Percentiles rank a stretch among this genome's conserved stretches.
Evolutionary conservation across 1,140 invertebrate genomes (phyloP).

Genomic region (Dinoponera quadriceps): DNA sequence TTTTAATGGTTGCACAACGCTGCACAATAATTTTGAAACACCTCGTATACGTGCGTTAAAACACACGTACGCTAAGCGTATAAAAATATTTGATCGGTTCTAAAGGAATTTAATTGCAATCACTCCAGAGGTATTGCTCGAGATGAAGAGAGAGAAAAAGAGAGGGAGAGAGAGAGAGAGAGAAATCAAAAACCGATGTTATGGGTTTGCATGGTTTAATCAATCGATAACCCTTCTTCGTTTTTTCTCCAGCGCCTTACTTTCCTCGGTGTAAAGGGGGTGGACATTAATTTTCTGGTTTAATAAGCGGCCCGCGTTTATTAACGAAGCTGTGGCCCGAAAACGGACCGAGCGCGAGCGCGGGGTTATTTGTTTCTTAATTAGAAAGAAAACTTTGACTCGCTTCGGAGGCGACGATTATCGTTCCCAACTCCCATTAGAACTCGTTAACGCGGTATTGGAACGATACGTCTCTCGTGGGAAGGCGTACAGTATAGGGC

Average conservation of each 20-base stretch:
- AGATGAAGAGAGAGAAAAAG: too few relatives aligned
- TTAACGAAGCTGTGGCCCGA: slow-evolving; percentile 79
- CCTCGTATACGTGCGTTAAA: neutral
- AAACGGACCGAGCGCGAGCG: slow-evolving; percentile 80
- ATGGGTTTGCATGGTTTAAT: slow-evolving; percentile 71
- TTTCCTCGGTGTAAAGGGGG: slow-evolving; percentile 70
- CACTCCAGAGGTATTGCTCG: too few relatives aligned
- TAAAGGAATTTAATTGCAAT: neutral
- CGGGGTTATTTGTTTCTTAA: slow-evolving; percentile 84
- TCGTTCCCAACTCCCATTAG: slow-evolving; percentile 84
- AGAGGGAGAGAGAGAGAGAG: too few relatives aligned
- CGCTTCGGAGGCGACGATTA: slow-evolving; percentile 81
- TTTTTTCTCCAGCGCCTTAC: slow-evolving; percentile 47
- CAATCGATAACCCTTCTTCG: slow-evolving; percentile 72
- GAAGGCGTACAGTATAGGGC: slow-evolving; percentile 73
- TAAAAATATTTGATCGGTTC: too few relatives aligned
- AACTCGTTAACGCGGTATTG: slow-evolving; percentile 84
- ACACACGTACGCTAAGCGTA: neutral
- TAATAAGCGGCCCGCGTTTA: slow-evolving; percentile 81
- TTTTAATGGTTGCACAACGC: too few relatives aligned
- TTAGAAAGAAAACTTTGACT: slow-evolving; percentile 84
- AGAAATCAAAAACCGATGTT: neutral
- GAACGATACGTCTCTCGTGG: slow-evolving; percentile 83
- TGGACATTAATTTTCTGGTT: slow-evolving; percentile 80
- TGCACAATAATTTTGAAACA: too few relatives aligned